Percentiles rank a stretch among this genome's conserved stretches.
Evolutionary conservation across 2,113 vertebrate genomes (phyloP).

Genomic region (Paramormyrops kingsleyae): DNA sequence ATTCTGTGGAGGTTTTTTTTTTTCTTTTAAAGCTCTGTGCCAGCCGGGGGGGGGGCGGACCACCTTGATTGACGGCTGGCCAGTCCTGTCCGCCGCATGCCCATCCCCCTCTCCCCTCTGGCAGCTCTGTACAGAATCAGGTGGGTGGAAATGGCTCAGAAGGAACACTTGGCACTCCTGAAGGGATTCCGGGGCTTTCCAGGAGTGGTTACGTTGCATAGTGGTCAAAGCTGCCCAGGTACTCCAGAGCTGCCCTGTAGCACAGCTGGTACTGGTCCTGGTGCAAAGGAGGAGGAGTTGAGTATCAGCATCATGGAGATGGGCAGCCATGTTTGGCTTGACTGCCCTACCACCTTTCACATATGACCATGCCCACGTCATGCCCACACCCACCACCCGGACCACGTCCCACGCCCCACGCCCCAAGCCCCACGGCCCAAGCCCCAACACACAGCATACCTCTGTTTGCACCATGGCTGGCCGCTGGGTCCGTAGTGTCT

Average conservation of each 20-base stretch:
- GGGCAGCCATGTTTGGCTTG: neutral
- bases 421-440: no score
- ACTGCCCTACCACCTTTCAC: neutral
- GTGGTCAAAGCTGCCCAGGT: constrained; percentile 97
- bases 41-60: constrained; percentile 33
- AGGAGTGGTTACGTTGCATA: constrained; percentile 86
- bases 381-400: neutral
- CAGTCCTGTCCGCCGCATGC: constrained; percentile 34
- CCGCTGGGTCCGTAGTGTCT: constrained; percentile 87
- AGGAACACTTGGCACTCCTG: constrained; percentile 46
- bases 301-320: neutral
- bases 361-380: neutral
- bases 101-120: constrained; percentile 52
- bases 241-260: constrained; percentile 92
- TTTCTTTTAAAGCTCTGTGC: constrained; percentile 34
- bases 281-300: neutral
- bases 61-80: constrained; percentile 43
- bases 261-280: constrained; percentile 98
- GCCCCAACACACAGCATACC: constrained; percentile 59
- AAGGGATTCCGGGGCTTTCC: constrained; percentile 37
- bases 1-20: constrained; percentile 43
- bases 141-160: constrained; percentile 73
- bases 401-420: neutral
- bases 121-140: constrained; percentile 62
- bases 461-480: constrained; percentile 97